These are phyloP conservation scores for Drosophila tripunctata DNA, from an alignment of 2,888 invertebrate species.

Conservation along the genomic window DNA sequence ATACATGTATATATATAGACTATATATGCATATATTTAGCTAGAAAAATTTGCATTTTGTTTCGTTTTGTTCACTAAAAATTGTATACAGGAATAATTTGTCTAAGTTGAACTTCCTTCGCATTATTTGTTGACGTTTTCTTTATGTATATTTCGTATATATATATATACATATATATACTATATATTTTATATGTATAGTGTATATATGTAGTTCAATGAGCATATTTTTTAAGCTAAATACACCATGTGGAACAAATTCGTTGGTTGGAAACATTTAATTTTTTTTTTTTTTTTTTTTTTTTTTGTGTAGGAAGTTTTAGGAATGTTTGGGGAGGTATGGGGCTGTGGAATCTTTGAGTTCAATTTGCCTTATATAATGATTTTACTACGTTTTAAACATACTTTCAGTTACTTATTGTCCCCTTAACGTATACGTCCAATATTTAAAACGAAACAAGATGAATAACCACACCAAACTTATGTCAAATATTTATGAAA, in stretches of 20 bases:
- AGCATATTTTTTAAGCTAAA: conserved; percentile 58
- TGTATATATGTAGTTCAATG: conserved; percentile 30
- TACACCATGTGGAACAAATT: conserved; percentile 71
- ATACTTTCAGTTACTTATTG: conserved; percentile 69
- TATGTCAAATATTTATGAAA: conserved; percentile 7
- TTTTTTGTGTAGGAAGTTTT: conserved; percentile 1
- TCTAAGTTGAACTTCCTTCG: conserved; percentile 60
- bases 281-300: background rate
- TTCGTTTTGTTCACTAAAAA: conserved; percentile 49
- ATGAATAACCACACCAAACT: conserved; percentile 13
- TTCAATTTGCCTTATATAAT: conserved; percentile 7
- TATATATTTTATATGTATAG: conserved; percentile 15
- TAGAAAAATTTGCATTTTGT: conserved; percentile 55
- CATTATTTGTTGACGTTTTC: conserved; percentile 3
- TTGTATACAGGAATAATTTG: conserved; percentile 70
- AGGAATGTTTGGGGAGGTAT: background rate
- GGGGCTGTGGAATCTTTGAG: conserved; percentile 2
- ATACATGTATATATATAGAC: conserved; percentile 50
- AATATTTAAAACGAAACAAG: conserved; percentile 31
- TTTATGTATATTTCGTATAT: background rate
- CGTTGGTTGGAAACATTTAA: conserved; percentile 60
- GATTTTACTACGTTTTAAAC: conserved; percentile 27
- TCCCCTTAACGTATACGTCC: conserved; percentile 73
- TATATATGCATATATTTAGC: conserved; percentile 64
- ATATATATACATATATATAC: conserved; percentile 4